Percentiles rank a stretch among this genome's conserved stretches.
Conservation (phyloP, 2,113 vertebrate genomes). For the Meriones unguiculatus region DNA sequence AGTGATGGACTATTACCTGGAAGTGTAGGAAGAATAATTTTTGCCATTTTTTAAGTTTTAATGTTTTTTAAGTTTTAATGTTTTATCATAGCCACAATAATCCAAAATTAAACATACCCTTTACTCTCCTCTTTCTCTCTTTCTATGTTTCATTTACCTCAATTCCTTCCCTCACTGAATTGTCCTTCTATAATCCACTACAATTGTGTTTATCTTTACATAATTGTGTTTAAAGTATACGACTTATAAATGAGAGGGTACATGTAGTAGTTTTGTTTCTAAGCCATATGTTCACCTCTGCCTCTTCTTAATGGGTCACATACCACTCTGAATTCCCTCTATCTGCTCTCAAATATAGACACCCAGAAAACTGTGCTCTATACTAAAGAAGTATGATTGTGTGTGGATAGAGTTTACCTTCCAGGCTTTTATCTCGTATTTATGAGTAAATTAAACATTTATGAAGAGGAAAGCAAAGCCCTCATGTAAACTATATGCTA, state of each 20-base stretch:
- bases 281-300: no score
- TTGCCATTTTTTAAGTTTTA: no score
- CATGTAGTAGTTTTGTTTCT: no score
- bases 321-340: no score
- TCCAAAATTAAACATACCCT: background rate
- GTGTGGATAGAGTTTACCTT: background rate
- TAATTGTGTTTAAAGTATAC: background rate
- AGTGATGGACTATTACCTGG: background rate
- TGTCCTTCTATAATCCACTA: background rate
- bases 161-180: background rate
- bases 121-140: background rate
- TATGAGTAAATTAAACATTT: background rate
- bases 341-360: background rate
- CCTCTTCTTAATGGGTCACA: no score
- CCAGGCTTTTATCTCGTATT: background rate
- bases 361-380: background rate
- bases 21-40: background rate
- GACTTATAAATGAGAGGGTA: background rate
- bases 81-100: background rate
- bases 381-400: background rate
- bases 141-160: background rate
- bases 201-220: background rate
- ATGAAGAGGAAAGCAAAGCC: rapidly evolving
- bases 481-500: background rate
- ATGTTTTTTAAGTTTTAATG: background rate